These are phyloP conservation scores for Orius insidiosus DNA, from an alignment of 1,140 invertebrate species.

Conservation along the genomic window DNA sequence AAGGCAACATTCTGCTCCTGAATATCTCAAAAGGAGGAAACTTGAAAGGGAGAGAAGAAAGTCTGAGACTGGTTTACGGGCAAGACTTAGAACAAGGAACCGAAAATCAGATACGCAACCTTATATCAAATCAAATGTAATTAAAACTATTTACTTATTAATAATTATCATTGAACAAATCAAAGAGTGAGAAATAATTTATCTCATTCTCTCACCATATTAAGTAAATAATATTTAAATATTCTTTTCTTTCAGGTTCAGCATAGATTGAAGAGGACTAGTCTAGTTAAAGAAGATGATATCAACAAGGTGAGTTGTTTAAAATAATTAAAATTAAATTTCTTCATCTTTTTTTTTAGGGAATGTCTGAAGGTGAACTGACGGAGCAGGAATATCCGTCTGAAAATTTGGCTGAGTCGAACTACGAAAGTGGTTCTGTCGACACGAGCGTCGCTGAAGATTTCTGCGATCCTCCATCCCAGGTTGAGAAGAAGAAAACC, in stretches of 20 bases:
- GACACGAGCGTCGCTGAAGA: slow-evolving; percentile 18
- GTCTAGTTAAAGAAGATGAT: slow-evolving; percentile 15
- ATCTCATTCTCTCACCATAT: not conserved
- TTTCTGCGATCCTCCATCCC: slow-evolving; percentile 17
- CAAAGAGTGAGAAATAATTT: not conserved
- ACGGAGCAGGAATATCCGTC: not conserved
- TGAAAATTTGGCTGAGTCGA: slow-evolving; percentile 2
- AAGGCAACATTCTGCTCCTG: slow-evolving; percentile 66
- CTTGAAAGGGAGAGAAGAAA: slow-evolving; percentile 48
- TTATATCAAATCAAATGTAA: not conserved
- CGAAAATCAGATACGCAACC: slow-evolving; percentile 26
- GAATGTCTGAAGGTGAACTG: too few relatives aligned
- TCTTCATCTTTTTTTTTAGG: not conserved
- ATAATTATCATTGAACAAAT: not conserved
- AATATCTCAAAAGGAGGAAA: slow-evolving; percentile 69
- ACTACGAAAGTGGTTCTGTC: slow-evolving; percentile 1
- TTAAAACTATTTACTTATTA: slow-evolving; percentile 1
- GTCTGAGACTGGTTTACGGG: slow-evolving; percentile 38
- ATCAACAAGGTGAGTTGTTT: not conserved
- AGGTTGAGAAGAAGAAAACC: slow-evolving; percentile 30
- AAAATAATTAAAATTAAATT: not conserved
- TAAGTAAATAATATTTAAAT: not conserved
- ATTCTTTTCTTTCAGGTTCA: slow-evolving; percentile 12
- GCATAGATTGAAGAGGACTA: slow-evolving; percentile 13
- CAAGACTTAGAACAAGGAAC: slow-evolving; percentile 35